Evolutionary conservation across 2,888 invertebrate genomes (phyloP).

Genomic region (Aromia moschata): DNA sequence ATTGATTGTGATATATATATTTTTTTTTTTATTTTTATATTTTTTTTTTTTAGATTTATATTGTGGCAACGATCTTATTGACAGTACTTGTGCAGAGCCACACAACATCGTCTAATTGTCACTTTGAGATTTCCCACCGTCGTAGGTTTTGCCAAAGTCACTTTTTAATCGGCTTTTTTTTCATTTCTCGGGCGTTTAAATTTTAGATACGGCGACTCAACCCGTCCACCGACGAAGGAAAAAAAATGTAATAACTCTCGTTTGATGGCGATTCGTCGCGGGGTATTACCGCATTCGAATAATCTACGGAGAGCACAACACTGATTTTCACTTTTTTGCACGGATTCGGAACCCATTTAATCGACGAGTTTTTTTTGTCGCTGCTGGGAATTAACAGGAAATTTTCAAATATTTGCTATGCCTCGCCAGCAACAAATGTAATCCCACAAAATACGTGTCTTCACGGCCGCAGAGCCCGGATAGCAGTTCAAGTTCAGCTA

Average conservation of each 20-base stretch:
- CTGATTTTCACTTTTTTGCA: conserved; percentile 7
- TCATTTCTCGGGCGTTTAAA: neutral
- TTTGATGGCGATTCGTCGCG: neutral
- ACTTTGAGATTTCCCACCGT: too few species aligned
- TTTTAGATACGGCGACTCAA: neutral
- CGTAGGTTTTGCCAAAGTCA: too few species aligned
- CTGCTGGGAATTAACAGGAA: conserved; percentile 16
- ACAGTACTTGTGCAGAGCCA: too few species aligned
- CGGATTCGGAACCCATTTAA: neutral
- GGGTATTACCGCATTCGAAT: neutral
- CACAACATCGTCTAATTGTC: too few species aligned
- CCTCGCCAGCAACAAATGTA: conserved; percentile 14
- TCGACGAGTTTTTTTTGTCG: conserved; percentile 6
- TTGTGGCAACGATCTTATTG: too few species aligned
- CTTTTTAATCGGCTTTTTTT: too few species aligned
- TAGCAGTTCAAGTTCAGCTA: conserved; percentile 14
- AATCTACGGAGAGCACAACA: neutral
- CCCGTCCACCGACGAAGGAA: neutral
- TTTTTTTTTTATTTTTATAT: too few species aligned
- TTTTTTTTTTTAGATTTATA: too few species aligned
- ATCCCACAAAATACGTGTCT: conserved; percentile 27
- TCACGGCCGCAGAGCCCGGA: conserved; percentile 19
- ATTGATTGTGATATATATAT: too few species aligned
- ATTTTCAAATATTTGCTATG: conserved; percentile 23
- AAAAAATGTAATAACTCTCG: neutral